Base-by-base conservation (phyloP, 2,113 vertebrate genomes). In the Nibea coibor region DNA sequence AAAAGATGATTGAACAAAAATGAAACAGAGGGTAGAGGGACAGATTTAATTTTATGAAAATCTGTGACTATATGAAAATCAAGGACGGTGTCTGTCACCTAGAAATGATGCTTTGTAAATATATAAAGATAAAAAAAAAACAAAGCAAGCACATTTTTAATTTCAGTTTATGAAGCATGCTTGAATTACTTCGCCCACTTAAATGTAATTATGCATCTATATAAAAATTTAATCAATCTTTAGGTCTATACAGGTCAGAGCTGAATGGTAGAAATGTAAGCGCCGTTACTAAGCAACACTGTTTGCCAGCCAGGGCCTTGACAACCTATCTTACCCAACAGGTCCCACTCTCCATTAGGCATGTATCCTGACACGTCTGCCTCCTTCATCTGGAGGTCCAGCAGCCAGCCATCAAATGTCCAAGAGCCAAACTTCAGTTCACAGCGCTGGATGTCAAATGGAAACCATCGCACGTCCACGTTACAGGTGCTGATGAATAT, bases 351-450 rank as follows among this genome's bases (percentile, higher is more conserved):
- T 68, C 95, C 95, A 4, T 95, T 96, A 28, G 92, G 64, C 93
- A 95, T 94, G 89, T 94, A 96, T 66, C 95, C 94, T 4, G 95
- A 95, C 63, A 96, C 84, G 59, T 96, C 95, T 5, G 95, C 95
- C 73, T 95, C 94, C 16, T 91, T 94, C 95, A 96, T 95, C 90
- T 95, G 95, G 77, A 96, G 88, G 83, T 96, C 95, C 84, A 96
- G 87, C 77, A 95, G 85, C 95, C 94, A 96, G 67, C 95, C 95
- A 7, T 96, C 95, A 78, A 95, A 96, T 0, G 95, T 95, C 95
- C 95, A 96, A 0, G 95, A 96, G 73, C 95, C 95, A 65, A 96
- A 96, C 88, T 96, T 96, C 16, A 96, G 75, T 80, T 96, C 94
- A 45, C 95, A 96, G 51, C 87, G 94, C 84, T 96, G 95, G 86